Evolutionary conservation across 2,888 invertebrate genomes (phyloP).

Genomic region (Auanema freiburgensis): DNA sequence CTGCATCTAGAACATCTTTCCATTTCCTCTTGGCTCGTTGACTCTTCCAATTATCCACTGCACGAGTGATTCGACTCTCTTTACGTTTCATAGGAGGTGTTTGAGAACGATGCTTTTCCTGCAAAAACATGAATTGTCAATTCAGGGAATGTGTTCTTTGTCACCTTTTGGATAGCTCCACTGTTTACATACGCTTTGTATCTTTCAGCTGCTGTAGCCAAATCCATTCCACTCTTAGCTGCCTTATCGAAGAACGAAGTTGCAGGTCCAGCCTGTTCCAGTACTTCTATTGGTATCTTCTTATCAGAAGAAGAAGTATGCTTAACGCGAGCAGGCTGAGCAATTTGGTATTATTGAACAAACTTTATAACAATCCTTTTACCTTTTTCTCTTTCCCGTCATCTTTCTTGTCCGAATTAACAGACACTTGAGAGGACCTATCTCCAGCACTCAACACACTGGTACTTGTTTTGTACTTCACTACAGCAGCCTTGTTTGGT

Average conservation of each 20-base stretch:
- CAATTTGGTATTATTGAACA: neutral
- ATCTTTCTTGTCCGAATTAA: slow-evolving; percentile 14
- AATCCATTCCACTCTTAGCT: slow-evolving; percentile 41
- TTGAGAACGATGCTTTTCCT: slow-evolving; percentile 48
- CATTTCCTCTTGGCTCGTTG: slow-evolving; percentile 55
- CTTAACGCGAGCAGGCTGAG: neutral
- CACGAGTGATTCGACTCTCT: slow-evolving; percentile 33
- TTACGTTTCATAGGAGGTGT: slow-evolving; percentile 50
- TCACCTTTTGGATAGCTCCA: slow-evolving; percentile 41
- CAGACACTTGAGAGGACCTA: slow-evolving; percentile 1
- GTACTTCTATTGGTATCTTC: slow-evolving; percentile 31
- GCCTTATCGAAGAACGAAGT: slow-evolving; percentile 40
- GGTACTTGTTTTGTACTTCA: neutral
- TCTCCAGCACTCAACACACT: neutral
- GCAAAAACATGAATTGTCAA: neutral
- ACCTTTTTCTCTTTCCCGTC: slow-evolving; percentile 30
- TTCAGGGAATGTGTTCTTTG: neutral
- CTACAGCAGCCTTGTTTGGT: neutral
- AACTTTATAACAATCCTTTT: neutral
- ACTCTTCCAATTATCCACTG: slow-evolving; percentile 54
- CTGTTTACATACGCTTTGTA: slow-evolving; percentile 53
- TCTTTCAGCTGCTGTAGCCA: slow-evolving; percentile 43
- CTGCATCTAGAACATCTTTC: slow-evolving; percentile 48
- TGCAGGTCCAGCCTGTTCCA: slow-evolving; percentile 35
- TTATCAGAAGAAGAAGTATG: slow-evolving; percentile 19